Evolutionary conservation across 2,113 vertebrate genomes (phyloP).

Genomic region (Erythrocercus mccallii): DNA sequence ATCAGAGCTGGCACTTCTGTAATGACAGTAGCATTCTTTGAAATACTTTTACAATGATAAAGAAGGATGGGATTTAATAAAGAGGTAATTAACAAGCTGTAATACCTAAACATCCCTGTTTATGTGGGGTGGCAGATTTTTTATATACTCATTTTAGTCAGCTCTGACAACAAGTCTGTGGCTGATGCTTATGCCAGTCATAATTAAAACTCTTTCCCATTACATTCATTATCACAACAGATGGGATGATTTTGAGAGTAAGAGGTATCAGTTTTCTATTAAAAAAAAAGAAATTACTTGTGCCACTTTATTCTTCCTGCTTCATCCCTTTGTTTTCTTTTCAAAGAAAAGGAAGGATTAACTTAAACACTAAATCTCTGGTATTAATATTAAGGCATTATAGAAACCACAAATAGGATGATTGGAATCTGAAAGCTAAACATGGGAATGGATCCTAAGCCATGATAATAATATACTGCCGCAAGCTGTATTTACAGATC

Average conservation of each 20-base stretch:
- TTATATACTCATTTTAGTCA: background rate
- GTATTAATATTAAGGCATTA: background rate
- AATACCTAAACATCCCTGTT: background rate
- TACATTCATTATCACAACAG: background rate
- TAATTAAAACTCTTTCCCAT: background rate
- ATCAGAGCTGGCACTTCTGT: background rate
- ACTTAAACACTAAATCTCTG: background rate
- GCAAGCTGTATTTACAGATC: background rate
- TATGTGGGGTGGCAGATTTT: background rate
- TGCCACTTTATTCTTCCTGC: background rate
- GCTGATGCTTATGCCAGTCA: background rate
- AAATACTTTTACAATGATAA: background rate
- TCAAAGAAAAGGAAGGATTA: background rate
- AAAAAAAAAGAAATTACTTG: background rate
- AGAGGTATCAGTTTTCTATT: background rate
- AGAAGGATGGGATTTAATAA: background rate
- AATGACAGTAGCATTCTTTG: background rate
- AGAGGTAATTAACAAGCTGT: background rate
- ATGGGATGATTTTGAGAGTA: background rate
- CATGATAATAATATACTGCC: background rate
- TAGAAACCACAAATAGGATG: background rate
- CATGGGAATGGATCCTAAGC: background rate
- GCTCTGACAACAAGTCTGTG: background rate
- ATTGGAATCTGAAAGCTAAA: background rate
- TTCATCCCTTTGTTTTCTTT: background rate